Base-by-base conservation (phyloP, 1,140 invertebrate species). In the Cotesia glomerata region DNA sequence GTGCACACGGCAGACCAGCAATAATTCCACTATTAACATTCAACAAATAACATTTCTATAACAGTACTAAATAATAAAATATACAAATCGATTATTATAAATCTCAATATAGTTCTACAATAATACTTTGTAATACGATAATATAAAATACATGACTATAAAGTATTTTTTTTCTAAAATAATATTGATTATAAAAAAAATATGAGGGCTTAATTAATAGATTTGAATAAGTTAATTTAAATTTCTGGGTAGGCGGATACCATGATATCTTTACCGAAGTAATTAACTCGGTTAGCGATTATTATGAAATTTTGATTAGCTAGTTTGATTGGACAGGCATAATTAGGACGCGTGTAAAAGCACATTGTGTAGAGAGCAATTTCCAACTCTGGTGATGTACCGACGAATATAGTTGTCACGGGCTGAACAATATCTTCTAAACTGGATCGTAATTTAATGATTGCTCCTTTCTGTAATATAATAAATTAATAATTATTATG, bases 371-470 rank as follows among this genome's bases (percentile, higher is more conserved):
- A 93, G 0, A 92, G 84, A 52, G 91, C 91, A 81, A 93, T 89
- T 77, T 93, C 92, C 75, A 92, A 88, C 81, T 93, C 92, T 0
- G 92, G 92, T 71, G 91, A 91, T 16, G 91, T 91, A 9, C 92
- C 92, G 3, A 93, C 86, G 71, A 92, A 91, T 70, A 92, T 87
- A 0, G 88, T 87, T 0, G 88, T 88, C 4, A 89, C 80, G 0
- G 87, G 84, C 80, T 91, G 91, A 45, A 86, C 74, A 3, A 86
- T 80, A n/a, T 83, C 84, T 64, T 88, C 84, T 80, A 91, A 87
- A 14, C 82, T 82, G 71, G 90, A 88, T 39, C 88, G 86, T 45
- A 89, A 70, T 79, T 90, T 90, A 0, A 90, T 71, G 14, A 89
- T 77, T 16, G 81, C 81, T 51, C 84, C 88, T 71, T 88, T 88